Percentiles rank a stretch among this genome's conserved stretches.
These are phyloP conservation scores for Falco biarmicus DNA, from an alignment of 2,797 vertebrate species.

Conservation along the genomic window DNA sequence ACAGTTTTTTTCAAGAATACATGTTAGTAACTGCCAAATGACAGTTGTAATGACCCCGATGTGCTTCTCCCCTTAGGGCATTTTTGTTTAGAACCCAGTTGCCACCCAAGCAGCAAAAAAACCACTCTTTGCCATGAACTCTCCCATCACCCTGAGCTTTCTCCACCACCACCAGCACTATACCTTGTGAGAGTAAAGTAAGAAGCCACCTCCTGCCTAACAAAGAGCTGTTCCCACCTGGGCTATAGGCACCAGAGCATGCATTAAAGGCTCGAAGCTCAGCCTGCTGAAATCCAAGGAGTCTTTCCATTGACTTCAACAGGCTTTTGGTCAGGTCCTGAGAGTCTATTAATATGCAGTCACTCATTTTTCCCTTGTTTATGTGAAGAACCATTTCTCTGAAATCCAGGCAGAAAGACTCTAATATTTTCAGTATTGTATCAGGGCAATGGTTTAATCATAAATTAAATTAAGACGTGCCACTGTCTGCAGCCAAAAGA, in stretches of 20 bases:
- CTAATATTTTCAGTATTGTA: not conserved
- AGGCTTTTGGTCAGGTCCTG: not conserved
- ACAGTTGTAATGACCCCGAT: conserved; percentile 63
- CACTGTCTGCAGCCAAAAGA: conserved; percentile 36
- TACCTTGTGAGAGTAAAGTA: not conserved
- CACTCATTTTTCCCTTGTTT: conserved; percentile 32
- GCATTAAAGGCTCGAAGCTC: not conserved
- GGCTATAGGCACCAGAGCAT: not conserved
- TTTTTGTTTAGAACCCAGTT: conserved; percentile 54
- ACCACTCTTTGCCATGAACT: conserved; percentile 8
- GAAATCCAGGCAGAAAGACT: not conserved
- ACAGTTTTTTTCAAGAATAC: conserved; percentile 62
- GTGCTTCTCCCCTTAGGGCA: conserved; percentile 29
- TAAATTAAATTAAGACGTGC: conserved; percentile 31
- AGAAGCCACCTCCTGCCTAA: not conserved
- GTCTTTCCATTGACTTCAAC: not conserved
- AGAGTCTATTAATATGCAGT: not conserved
- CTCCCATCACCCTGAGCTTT: not conserved
- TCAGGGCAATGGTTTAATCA: conserved; percentile 27
- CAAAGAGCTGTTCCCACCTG: not conserved
- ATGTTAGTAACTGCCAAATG: conserved; percentile 50
- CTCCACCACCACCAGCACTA: not conserved
- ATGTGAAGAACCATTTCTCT: not conserved
- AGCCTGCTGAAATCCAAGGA: conserved; percentile 9
- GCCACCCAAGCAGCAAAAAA: not conserved